Evolutionary conservation across 2,797 vertebrate genomes (phyloP).

Genomic region (Sebastes ruberrimus): DNA sequence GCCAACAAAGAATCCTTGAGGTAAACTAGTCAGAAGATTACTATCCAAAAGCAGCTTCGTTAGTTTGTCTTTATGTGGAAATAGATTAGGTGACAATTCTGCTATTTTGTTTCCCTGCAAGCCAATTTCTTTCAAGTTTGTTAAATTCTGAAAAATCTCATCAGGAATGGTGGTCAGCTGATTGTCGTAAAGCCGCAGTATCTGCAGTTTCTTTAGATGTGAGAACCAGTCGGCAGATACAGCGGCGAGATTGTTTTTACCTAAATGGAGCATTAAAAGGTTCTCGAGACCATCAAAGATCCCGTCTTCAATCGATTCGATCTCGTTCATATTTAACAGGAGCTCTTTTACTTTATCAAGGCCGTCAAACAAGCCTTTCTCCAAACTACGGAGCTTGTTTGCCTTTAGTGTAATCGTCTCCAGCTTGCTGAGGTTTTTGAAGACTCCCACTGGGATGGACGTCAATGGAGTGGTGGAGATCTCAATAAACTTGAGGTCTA

Average conservation of each 20-base stretch:
- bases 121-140: slow-evolving; percentile 75
- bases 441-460: slow-evolving; percentile 74
- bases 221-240: slow-evolving; percentile 75
- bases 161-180: slow-evolving; percentile 76
- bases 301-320: slow-evolving; percentile 80
- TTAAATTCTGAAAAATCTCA: slow-evolving; percentile 75
- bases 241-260: slow-evolving; percentile 76
- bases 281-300: slow-evolving; percentile 82
- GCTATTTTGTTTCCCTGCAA: slow-evolving; percentile 76
- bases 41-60: slow-evolving; percentile 75
- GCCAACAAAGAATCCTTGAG: slow-evolving; percentile 74
- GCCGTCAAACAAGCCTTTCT: slow-evolving; percentile 81
- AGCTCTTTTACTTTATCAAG: slow-evolving; percentile 70
- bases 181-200: slow-evolving; percentile 83
- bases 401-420: slow-evolving; percentile 74
- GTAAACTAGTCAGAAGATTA: slow-evolving; percentile 80
- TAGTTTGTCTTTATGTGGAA: slow-evolving; percentile 79
- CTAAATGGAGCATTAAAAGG: slow-evolving; percentile 76
- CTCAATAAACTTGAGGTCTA: slow-evolving; percentile 70
- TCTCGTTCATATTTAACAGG: slow-evolving; percentile 76
- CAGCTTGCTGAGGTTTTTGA: slow-evolving; percentile 79
- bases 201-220: slow-evolving; percentile 71
- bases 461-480: slow-evolving; percentile 74
- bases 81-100: slow-evolving; percentile 69
- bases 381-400: slow-evolving; percentile 73